Base-by-base conservation (phyloP, 2,888 invertebrate genomes). In the Lottia scabra region DNA sequence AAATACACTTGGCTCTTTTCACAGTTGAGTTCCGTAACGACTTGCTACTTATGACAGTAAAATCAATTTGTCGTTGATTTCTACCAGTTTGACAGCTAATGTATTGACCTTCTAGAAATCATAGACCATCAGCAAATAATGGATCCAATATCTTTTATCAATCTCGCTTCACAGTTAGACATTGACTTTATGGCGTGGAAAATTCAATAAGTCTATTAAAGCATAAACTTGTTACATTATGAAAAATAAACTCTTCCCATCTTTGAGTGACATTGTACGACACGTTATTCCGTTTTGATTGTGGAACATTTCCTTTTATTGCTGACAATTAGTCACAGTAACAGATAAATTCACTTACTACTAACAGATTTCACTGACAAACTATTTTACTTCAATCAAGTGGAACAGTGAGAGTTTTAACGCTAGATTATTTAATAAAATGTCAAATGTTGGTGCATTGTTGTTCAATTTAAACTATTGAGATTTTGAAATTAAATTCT, bases 151-250 rank as follows among this genome's bases (percentile, higher is more conserved):
- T 56, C 56, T 56, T 56, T 56, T 56, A 23, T 56, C 56, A 56
- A 56, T 56, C 56, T 56, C 56, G 56, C 23, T 56, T 56, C 56
- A 65, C 68, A 43, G 65, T 64, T 67, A 56, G 67, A 56, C 66
- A 46, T 71, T 75, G 75, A 75, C 75, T 75, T 75, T 66, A 62
- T 75, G 75, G 72, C 72, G 67, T 27, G 38, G 70, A 70, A 65
- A 70, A 75, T 72, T 75, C 72, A 70, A 75, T 75, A 72, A 67
- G 45, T 43, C 68, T 72, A 75, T 72, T 75, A 72, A 56, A 44
- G 70, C 66, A 66, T 70, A 65, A 70, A 70, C 65, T 65, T 70
- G 70, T 62, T 66, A 66, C 71, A 63, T 67, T 63, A 45, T 43
- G 30, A 62, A 63, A 30, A 46, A 67, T 63, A 44, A 63, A 67